These are phyloP conservation scores for Cotesia vestalis DNA, from an alignment of 1,140 invertebrate genomes.

Conservation along the genomic window DNA sequence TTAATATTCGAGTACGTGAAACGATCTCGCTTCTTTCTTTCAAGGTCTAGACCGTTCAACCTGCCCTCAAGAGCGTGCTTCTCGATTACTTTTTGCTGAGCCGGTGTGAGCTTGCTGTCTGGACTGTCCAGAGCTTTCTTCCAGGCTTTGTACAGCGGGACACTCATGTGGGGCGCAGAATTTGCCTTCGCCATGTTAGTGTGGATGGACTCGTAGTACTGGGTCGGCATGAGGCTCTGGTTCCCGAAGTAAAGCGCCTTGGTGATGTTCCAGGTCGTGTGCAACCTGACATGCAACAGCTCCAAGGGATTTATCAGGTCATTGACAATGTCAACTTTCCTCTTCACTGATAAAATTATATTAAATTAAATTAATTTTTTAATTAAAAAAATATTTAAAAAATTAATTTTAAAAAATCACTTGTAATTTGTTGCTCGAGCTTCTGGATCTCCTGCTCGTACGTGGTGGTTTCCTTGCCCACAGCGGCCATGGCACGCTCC, in stretches of 20 bases:
- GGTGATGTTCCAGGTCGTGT: constrained; percentile 86
- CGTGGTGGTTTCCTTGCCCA: constrained; percentile 83
- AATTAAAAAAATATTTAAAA: constrained; percentile 19
- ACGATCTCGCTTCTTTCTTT: constrained; percentile 54
- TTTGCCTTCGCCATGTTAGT: constrained; percentile 74
- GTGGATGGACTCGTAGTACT: constrained; percentile 78
- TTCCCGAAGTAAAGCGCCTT: constrained; percentile 86
- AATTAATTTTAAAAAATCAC: constrained; percentile 35
- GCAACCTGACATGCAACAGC: constrained; percentile 74
- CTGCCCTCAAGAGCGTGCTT: constrained; percentile 84
- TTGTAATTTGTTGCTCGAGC: constrained; percentile 65
- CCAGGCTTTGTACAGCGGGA: constrained; percentile 74
- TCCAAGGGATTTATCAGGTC: constrained; percentile 84
- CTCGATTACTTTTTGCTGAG: constrained; percentile 76
- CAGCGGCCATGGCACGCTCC: constrained; percentile 82
- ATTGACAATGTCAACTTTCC: constrained; percentile 72
- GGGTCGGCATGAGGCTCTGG: constrained; percentile 79
- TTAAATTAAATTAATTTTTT: constrained; percentile 32
- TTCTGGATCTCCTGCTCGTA: constrained; percentile 80
- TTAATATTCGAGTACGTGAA: constrained; percentile 62
- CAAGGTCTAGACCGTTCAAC: constrained; percentile 78
- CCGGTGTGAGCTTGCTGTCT: constrained; percentile 70
- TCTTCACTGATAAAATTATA: constrained; percentile 47
- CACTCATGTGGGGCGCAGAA: constrained; percentile 73
- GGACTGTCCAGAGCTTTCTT: constrained; percentile 69